Percentiles rank a stretch among this genome's conserved stretches.
Evolutionary conservation across 2,888 invertebrate species (phyloP).

Genomic region (Scrobipalpa atriplicella): DNA sequence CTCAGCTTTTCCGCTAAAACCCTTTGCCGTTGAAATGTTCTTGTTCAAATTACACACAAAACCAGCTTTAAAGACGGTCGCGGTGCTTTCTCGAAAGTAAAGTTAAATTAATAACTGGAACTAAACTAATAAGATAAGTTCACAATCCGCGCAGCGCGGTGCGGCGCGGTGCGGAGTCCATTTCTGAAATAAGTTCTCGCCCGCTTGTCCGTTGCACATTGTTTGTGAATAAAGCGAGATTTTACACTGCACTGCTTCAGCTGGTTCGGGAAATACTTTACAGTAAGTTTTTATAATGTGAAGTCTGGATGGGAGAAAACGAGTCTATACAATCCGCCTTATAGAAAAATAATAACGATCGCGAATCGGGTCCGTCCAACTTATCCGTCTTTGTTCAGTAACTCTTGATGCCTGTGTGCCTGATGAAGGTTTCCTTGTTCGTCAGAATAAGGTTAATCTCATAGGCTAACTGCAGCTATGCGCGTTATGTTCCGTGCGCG

Average conservation of each 20-base stretch:
- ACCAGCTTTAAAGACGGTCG: not conserved
- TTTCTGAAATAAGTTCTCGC: slow-evolving; percentile 68
- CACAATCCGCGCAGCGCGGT: slow-evolving; percentile 37
- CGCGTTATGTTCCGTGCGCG: too few relatives aligned
- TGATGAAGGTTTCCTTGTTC: too few relatives aligned
- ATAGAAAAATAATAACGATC: too few relatives aligned
- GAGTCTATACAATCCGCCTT: too few relatives aligned
- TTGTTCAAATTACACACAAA: slow-evolving; percentile 11
- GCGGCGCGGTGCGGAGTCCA: slow-evolving; percentile 44
- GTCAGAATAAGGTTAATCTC: too few relatives aligned
- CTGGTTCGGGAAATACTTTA: not conserved
- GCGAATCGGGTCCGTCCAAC: too few relatives aligned
- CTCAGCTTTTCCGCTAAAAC: not conserved
- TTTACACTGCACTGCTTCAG: slow-evolving; percentile 44
- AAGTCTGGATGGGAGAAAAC: not conserved
- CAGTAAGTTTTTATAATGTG: not conserved
- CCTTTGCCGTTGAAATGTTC: not conserved
- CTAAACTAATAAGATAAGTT: slow-evolving; percentile 30
- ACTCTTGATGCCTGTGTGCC: too few relatives aligned
- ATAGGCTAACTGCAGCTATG: too few relatives aligned
- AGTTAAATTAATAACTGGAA: slow-evolving; percentile 30
- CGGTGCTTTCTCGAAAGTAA: slow-evolving; percentile 11
- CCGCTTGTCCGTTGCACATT: slow-evolving; percentile 66
- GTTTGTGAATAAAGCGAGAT: slow-evolving; percentile 73
- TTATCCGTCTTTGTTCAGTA: too few relatives aligned